Percentiles rank a stretch among this genome's conserved stretches.
Conservation (phyloP, 37 sponge, comb jelly and placozoan species). For the Amphimedon queenslandica region DNA sequence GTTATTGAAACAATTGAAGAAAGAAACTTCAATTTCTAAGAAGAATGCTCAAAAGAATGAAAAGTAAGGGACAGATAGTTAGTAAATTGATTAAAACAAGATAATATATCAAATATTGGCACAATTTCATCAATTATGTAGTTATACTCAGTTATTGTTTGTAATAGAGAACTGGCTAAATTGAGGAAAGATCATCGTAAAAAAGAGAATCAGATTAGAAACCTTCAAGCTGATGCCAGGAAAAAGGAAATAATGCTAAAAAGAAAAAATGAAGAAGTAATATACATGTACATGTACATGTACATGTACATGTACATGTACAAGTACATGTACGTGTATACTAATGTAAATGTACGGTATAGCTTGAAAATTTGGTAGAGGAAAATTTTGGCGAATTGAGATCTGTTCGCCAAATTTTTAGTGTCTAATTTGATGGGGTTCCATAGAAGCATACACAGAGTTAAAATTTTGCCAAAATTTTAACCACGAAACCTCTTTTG, state of each 20-base stretch:
- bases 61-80: not conserved
- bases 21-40: constrained; percentile 32
- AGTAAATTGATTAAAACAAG: too few species aligned
- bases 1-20: constrained; percentile 68
- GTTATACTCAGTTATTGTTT: too few species aligned
- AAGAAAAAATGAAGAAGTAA: constrained; percentile 83
- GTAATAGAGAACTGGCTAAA: constrained; percentile 53
- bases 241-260: constrained; percentile 75
- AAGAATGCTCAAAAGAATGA: not conserved
- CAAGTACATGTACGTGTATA: constrained; percentile 10
- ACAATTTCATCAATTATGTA: not conserved
- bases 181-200: constrained; percentile 55
- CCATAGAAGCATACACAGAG: too few species aligned
- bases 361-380: not conserved
- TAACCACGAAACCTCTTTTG: too few species aligned
- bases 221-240: constrained; percentile 68
- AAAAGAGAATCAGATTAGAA: constrained; percentile 65
- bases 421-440: not conserved
- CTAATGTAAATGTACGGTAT: not conserved
- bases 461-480: too few species aligned
- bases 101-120: not conserved
- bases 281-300: constrained; percentile 2
- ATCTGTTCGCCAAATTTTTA: not conserved
- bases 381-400: too few species aligned
- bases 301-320: not conserved